Evolutionary conservation across 2,113 vertebrate species (phyloP).

Genomic region (Gorsachius goisagi): DNA sequence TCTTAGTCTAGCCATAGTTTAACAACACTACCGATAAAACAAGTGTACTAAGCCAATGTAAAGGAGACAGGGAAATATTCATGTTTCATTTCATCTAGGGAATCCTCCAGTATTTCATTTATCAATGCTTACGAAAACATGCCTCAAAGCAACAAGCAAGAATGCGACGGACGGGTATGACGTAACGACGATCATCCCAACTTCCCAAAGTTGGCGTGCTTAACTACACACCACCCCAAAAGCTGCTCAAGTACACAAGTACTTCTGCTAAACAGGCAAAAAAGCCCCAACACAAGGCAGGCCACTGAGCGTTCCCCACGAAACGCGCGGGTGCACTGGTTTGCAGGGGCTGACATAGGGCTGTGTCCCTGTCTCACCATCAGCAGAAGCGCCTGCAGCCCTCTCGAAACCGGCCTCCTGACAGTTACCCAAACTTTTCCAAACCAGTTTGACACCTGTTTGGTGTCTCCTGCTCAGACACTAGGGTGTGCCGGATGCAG

Average conservation of each 20-base stretch:
- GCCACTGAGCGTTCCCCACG: not conserved
- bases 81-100: not conserved
- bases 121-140: not conserved
- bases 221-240: not conserved
- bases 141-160: not conserved
- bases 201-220: not conserved
- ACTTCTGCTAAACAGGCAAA: too few species aligned
- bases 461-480: not conserved
- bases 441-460: not conserved
- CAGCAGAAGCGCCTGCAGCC: not conserved
- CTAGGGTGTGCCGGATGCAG: not conserved
- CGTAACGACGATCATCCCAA: not conserved
- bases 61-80: not conserved
- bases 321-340: fast-evolving
- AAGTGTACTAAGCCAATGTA: not conserved
- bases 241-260: not conserved
- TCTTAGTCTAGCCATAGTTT: not conserved
- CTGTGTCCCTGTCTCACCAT: not conserved
- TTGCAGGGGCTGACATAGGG: not conserved
- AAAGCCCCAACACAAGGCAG: fast-evolving
- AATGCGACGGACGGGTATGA: fast-evolving
- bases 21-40: not conserved
- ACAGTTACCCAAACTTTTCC: not conserved
- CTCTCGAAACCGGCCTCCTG: not conserved
- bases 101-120: not conserved